Conservation (phyloP, 2,797 vertebrate genomes). For the Xenops minutus region DNA sequence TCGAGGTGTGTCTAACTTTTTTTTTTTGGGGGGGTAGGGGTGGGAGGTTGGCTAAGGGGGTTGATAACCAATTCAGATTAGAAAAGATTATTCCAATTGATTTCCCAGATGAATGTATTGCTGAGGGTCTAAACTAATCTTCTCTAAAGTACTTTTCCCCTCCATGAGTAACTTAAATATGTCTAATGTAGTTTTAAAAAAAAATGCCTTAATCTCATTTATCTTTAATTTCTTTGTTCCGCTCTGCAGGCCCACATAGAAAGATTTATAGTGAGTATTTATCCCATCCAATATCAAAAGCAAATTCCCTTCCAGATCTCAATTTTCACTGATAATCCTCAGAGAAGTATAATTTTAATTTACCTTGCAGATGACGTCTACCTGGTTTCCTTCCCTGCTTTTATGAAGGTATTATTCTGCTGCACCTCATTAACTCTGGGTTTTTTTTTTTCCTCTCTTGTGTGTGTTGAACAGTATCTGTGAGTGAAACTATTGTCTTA, state of each 20-base stretch:
- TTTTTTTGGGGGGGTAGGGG: background rate
- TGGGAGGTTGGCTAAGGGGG: too few relatives aligned
- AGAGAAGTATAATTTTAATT: slow-evolving; percentile 54
- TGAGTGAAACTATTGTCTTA: background rate
- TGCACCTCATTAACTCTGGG: background rate
- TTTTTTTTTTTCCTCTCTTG: background rate
- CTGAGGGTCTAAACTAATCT: slow-evolving; percentile 22
- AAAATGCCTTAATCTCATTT: slow-evolving; percentile 58
- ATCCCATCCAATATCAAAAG: slow-evolving; percentile 38
- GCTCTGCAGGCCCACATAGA: slow-evolving; percentile 11
- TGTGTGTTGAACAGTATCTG: background rate
- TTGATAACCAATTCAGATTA: background rate
- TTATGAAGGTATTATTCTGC: slow-evolving; percentile 1
- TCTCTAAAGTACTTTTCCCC: background rate
- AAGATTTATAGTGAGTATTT: slow-evolving; percentile 50
- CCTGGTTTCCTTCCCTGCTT: slow-evolving; percentile 38
- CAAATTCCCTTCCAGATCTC: slow-evolving; percentile 61
- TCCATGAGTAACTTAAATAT: slow-evolving; percentile 12
- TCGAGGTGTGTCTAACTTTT: background rate
- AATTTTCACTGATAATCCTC: slow-evolving; percentile 47
- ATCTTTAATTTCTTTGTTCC: slow-evolving; percentile 60
- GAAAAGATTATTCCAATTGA: background rate
- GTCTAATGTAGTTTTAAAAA: background rate
- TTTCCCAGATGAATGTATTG: slow-evolving; percentile 27
- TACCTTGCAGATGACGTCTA: slow-evolving; percentile 58